Base-by-base conservation (phyloP, 2,797 vertebrate species). In the Leptodactylus fallax region DNA sequence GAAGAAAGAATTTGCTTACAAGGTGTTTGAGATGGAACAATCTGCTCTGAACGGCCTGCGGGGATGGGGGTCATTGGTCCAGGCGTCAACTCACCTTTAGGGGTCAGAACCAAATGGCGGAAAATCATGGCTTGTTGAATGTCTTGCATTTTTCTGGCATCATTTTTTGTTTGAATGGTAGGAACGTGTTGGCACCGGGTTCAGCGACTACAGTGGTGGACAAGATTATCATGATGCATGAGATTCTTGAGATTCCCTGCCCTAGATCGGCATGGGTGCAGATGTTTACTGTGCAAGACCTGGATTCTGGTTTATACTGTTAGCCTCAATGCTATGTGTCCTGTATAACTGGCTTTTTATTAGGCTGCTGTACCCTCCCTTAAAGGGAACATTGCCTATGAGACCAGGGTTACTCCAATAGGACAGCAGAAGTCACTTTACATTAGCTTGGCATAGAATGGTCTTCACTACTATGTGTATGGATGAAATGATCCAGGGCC, bases 11-110 rank as follows among this genome's bases (percentile, higher is more conserved):
- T 77, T 51, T 77, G 74, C 71, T 74, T 74, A 74, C 71, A 23
- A 77, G 74, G 74, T 77, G 74, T 53, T 14, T 51, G 74, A 77
- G 53, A 77, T 77, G 74, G 21, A 53, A 77, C 74, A 77, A n/a
- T 21, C 72, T 76, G 19, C 47, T 76, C 45, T 8, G 17, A 51
- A 49, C 4, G 11, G n/a, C 72, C 47, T 23, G 16, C 69, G 12
- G 19, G 12, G 74, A 77, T 76, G 49, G 47, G 72, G 72, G 49
- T 53, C 74, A 77, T 14, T 10, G 74, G 53, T 47, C 49, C 74
- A 47, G 6, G 6, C 21, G 49, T 53, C 74, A 77, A 23, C 3
- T 14, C 11, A 51, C 74, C 74, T 51, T 49, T 14, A 77, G 14
- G 74, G 74, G 49, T 53, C 49, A 77, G 21, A 21, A 23, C 74